Evolutionary conservation across 2,888 invertebrate genomes (phyloP).

Genomic region (Drosophila recens): DNA sequence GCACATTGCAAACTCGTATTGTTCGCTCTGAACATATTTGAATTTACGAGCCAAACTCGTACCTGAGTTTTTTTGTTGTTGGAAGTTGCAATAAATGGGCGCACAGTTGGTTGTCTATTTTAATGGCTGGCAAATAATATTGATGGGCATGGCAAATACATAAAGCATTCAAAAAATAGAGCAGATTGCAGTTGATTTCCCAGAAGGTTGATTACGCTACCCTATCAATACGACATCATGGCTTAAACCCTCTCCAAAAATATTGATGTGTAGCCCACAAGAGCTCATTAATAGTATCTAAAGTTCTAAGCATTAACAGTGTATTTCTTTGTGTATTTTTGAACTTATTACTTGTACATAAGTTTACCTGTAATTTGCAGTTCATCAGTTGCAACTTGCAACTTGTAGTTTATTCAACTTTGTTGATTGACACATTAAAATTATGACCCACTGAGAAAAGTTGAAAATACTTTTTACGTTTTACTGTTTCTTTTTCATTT

Average conservation of each 20-base stretch:
- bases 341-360: slow-evolving; percentile 7
- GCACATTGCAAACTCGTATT: slow-evolving; percentile 6
- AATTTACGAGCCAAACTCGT: slow-evolving; percentile 8
- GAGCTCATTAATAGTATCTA: neutral
- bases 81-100: slow-evolving; percentile 3
- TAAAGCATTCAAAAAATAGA: neutral
- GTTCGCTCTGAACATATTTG: neutral
- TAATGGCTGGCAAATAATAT: slow-evolving; percentile 20
- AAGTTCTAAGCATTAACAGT: neutral
- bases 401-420: slow-evolving; percentile 16
- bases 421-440: slow-evolving; percentile 28
- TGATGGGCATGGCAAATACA: slow-evolving; percentile 9
- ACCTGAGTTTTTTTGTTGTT: slow-evolving; percentile 4
- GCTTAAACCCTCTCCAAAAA: neutral
- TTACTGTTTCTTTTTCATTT: slow-evolving; percentile 2
- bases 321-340: neutral
- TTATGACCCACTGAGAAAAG: slow-evolving; percentile 34
- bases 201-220: neutral
- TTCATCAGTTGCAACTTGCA: slow-evolving; percentile 9
- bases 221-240: neutral
- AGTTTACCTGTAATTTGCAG: slow-evolving; percentile 5
- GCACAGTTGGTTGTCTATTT: slow-evolving; percentile 7
- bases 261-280: neutral
- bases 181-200: neutral
- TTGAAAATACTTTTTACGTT: slow-evolving; percentile 32